Evolutionary conservation across 2,113 vertebrate species (phyloP).

Genomic region (Psilopogon haemacephalus): DNA sequence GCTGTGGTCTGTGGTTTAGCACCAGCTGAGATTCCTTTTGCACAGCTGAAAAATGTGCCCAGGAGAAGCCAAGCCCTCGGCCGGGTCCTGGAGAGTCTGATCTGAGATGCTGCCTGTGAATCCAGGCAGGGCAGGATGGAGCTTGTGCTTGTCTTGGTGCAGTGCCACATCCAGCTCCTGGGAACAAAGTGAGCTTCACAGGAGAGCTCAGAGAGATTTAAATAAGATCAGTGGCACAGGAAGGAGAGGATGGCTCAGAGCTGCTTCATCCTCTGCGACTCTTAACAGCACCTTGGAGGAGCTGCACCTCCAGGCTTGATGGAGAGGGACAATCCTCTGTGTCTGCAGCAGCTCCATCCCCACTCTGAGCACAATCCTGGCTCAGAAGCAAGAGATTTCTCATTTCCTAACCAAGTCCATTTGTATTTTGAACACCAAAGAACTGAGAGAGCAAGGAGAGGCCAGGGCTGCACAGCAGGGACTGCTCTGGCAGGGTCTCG

Average conservation of each 20-base stretch:
- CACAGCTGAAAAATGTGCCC: accelerated
- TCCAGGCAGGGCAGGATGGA: not conserved
- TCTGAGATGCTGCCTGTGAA: accelerated
- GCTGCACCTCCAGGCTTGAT: not conserved
- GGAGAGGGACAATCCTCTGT: not conserved
- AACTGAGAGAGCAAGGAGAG: not conserved
- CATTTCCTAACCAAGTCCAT: not conserved
- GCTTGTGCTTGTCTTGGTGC: not conserved
- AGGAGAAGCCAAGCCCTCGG: not conserved
- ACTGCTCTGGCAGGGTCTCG: too few relatives aligned
- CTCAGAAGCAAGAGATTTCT: not conserved
- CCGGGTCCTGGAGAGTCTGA: not conserved
- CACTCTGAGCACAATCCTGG: not conserved
- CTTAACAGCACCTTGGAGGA: not conserved
- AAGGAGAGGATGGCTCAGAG: not conserved
- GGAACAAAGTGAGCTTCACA: not conserved
- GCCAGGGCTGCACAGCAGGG: not conserved
- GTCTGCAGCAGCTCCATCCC: not conserved
- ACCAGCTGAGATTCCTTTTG: not conserved
- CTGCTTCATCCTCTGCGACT: not conserved
- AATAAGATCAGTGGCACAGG: not conserved
- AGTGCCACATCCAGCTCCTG: not conserved
- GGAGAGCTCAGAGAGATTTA: not conserved
- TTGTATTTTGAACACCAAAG: not conserved
- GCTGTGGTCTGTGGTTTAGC: not conserved